Percentiles rank a stretch among this genome's conserved stretches.
Conservation (phyloP, 2,113 vertebrate genomes). For the Misgurnus anguillicaudatus region DNA sequence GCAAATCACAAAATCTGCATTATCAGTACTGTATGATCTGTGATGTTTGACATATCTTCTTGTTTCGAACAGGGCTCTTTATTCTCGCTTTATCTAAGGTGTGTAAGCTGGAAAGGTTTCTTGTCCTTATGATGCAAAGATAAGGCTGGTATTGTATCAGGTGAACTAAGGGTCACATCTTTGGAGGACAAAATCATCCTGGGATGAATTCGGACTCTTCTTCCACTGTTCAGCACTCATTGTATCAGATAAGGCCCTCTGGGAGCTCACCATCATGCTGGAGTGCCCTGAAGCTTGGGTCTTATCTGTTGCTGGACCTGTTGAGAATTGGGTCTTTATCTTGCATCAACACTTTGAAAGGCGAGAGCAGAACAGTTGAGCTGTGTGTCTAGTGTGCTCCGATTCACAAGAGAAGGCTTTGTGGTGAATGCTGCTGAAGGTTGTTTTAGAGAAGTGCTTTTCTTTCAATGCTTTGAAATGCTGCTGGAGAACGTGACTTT, state of each 20-base stretch:
- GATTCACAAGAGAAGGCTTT: conserved; percentile 29
- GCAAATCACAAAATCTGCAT: neutral
- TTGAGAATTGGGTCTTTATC: conserved; percentile 63
- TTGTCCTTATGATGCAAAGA: conserved; percentile 2
- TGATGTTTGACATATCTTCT: neutral
- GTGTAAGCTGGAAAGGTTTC: conserved; percentile 7
- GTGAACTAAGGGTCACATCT: conserved; percentile 44
- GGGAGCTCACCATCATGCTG: conserved; percentile 59
- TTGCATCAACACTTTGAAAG: conserved; percentile 58
- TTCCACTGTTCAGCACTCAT: conserved; percentile 56
- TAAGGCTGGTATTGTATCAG: conserved; percentile 29
- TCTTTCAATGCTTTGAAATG: neutral
- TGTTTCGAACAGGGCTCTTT: neutral
- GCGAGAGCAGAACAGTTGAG: conserved; percentile 56
- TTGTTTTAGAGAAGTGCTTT: conserved; percentile 16
- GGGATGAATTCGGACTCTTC: conserved; percentile 47
- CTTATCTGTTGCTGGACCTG: conserved; percentile 64
- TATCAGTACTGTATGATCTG: neutral
- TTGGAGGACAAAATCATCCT: conserved; percentile 49
- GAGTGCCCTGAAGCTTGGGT: conserved; percentile 59
- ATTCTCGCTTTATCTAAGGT: conserved; percentile 15
- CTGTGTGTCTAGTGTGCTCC: conserved; percentile 37
- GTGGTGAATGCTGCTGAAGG: neutral
- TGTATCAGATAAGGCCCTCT: conserved; percentile 63
- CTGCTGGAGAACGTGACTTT: neutral